Evolutionary conservation across 2,797 vertebrate genomes (phyloP).

Genomic region (Tenualosa ilisha): DNA sequence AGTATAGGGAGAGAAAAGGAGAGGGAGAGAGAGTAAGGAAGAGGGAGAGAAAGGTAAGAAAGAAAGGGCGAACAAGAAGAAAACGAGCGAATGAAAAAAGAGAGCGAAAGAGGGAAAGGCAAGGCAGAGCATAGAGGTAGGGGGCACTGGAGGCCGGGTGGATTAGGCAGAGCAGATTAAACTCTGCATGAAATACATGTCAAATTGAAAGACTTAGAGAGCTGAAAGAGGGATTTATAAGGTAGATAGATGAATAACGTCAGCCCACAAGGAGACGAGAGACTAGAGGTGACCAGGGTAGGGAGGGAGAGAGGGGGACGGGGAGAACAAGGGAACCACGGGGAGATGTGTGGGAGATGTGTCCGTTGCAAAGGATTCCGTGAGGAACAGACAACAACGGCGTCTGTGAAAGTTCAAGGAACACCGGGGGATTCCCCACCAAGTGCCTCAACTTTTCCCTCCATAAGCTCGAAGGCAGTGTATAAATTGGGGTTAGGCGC

Average conservation of each 20-base stretch:
- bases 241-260: constrained; percentile 60
- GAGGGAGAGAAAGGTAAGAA: background rate
- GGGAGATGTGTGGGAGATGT: constrained; percentile 46
- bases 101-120: constrained; percentile 52
- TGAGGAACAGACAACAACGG: constrained; percentile 36
- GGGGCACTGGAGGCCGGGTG: constrained; percentile 57
- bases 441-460: constrained; percentile 52
- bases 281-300: constrained; percentile 36
- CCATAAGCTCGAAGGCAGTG: constrained; percentile 20
- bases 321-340: background rate
- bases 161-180: constrained; percentile 79
- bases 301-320: constrained; percentile 31
- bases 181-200: constrained; percentile 71
- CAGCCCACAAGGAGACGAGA: constrained; percentile 45
- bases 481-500: constrained; percentile 57
- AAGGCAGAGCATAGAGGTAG: constrained; percentile 42
- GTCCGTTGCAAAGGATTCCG: background rate
- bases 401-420: constrained; percentile 54
- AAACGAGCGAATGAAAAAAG: constrained; percentile 10
- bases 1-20: constrained; percentile 42
- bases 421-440: constrained; percentile 63
- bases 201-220: constrained; percentile 64
- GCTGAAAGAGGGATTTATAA: constrained; percentile 62
- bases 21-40: constrained; percentile 3
- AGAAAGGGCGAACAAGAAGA: background rate